phyloP scores from a whole-genome alignment of 1,140 invertebrate genomes.

The Magallana gigas region DNA sequence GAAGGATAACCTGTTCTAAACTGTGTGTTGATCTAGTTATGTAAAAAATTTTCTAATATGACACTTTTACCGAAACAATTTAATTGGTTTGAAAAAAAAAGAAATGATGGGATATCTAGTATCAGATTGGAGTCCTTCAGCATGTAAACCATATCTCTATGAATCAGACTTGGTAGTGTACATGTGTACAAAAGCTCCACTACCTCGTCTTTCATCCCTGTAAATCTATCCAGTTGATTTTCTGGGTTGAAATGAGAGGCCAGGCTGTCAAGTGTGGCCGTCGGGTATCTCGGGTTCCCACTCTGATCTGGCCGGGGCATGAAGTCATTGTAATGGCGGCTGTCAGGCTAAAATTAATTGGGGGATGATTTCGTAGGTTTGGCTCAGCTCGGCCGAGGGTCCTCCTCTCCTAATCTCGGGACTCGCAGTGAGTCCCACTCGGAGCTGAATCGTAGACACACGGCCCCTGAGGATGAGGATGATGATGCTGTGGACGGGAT shows the following conservation, averaged over 20 bases:
- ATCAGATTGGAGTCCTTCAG: not conserved
- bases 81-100: not conserved
- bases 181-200: slow-evolving; percentile 16
- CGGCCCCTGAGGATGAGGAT: slow-evolving; percentile 50
- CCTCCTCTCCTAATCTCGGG: slow-evolving; percentile 46
- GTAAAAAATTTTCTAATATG: not conserved
- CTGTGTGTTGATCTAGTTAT: not conserved
- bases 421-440: slow-evolving; percentile 42
- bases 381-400: slow-evolving; percentile 41
- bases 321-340: not conserved
- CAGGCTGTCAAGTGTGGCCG: not conserved
- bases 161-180: not conserved
- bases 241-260: not conserved
- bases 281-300: not conserved
- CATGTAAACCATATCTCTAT: slow-evolving; percentile 19
- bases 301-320: not conserved
- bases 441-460: slow-evolving; percentile 22
- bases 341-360: not conserved
- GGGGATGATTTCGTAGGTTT: slow-evolving; percentile 1
- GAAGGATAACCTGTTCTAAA: slow-evolving; percentile 7
- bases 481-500: slow-evolving; percentile 60
- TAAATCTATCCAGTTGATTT: slow-evolving; percentile 27
- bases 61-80: slow-evolving; percentile 16
- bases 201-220: not conserved
- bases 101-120: not conserved